Base-by-base conservation (phyloP, 2,888 invertebrate species). In the Drosophila gaucha region DNA sequence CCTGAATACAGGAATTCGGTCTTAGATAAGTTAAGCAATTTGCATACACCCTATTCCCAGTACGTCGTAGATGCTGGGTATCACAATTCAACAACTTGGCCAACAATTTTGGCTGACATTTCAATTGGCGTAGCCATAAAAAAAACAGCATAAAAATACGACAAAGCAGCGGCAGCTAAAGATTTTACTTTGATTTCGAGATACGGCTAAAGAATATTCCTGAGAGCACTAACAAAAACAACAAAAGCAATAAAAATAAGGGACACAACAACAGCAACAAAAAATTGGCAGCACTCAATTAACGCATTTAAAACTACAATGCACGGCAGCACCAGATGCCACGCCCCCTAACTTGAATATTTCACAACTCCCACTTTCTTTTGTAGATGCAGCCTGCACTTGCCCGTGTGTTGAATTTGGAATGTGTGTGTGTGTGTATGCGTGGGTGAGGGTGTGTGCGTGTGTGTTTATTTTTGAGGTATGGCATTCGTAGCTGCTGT, bases 241-340 rank as follows among this genome's bases (percentile, higher is more conserved):
- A 9, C 18, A 30, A n/a, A 4, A 30, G n/a, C 44, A 30, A 28
- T n/a, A n/a, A n/a, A n/a, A n/a, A n/a, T n/a, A n/a, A n/a, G n/a
- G n/a, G n/a, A n/a, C n/a, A n/a, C 16, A 9, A 18, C 10, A n/a
- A 30, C 39, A 3, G 4, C 26, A 39, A 20, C 35, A 46, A 30
- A 68, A n/a, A 67, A 75, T 82, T 85, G 88, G 65, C 68, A 68
- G 70, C 83, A 86, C 88, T 84, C 86, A 84, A 84, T 84, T 84
- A 84, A 84, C 86, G 83, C 80, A 79, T 88, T 88, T 86, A 70
- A 86, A 70, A 86, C 63, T 65, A 76, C 67, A 82, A 76, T 76
- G 74, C 55, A 39, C 69, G 49, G 51, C 70, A 50, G 70, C 70
- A 56, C 52, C 71, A 31, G 36, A 39, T 56, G 75, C 31, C 36